Evolutionary conservation across 92 coral and sea anemone genomes (phyloP).

Genomic region (Siderastrea siderea): DNA sequence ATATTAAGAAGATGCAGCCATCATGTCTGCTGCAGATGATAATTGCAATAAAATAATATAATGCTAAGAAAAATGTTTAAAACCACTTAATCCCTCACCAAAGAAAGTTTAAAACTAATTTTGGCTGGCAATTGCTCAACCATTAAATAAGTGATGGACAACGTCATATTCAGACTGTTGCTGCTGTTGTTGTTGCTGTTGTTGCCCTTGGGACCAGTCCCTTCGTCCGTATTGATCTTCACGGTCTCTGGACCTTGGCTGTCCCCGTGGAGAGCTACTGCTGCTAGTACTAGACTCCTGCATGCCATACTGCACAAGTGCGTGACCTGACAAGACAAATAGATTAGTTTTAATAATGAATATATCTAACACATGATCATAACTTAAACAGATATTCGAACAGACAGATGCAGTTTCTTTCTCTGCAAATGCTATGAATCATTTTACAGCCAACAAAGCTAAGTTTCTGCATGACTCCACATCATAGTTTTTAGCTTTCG

Average conservation of each 20-base stretch:
- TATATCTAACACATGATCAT: too few species aligned
- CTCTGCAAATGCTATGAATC: too few species aligned
- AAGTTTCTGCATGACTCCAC: too few species aligned
- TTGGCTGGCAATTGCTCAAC: slow-evolving; percentile 32
- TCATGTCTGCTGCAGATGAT: background rate
- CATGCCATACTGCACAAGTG: slow-evolving; percentile 86
- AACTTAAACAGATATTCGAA: too few species aligned
- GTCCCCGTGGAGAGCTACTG: slow-evolving; percentile 59
- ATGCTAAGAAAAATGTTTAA: slow-evolving; percentile 10
- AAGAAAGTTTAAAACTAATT: background rate
- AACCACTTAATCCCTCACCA: slow-evolving; percentile 18
- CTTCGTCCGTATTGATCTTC: slow-evolving; percentile 71
- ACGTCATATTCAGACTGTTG: slow-evolving; percentile 77
- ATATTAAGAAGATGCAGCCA: background rate
- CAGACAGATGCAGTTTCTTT: too few species aligned
- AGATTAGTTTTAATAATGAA: background rate
- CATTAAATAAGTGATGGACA: slow-evolving; percentile 85
- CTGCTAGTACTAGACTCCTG: slow-evolving; percentile 59
- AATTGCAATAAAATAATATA: background rate
- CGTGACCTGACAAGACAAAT: slow-evolving; percentile 62
- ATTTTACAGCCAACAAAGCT: too few species aligned
- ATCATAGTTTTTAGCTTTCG: too few species aligned
- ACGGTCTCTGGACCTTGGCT: slow-evolving; percentile 63
- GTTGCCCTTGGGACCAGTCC: slow-evolving; percentile 75
- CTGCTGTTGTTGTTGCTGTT: slow-evolving; percentile 61